These are phyloP conservation scores for Galago senegalensis DNA, from an alignment of 2,797 vertebrate genomes.

Conservation along the genomic window DNA sequence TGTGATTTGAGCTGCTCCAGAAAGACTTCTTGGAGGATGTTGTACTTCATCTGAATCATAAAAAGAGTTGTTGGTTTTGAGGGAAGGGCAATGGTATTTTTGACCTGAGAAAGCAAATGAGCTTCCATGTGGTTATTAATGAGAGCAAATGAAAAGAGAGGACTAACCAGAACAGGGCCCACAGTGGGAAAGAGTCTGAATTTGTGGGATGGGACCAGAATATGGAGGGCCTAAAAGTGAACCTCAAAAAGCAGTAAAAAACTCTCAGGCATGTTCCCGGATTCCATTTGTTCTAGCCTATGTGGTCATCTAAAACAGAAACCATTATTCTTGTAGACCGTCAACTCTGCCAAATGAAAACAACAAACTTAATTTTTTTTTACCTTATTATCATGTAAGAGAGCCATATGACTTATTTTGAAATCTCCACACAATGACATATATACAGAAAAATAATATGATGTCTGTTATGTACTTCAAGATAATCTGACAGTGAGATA, in stretches of 20 bases:
- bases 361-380: background rate
- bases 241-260: background rate
- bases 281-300: background rate
- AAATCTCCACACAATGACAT: background rate
- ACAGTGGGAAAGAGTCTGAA: background rate
- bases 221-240: background rate
- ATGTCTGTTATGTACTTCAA: background rate
- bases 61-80: background rate
- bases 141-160: background rate
- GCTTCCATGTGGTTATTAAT: background rate
- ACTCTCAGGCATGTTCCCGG: background rate
- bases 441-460: background rate
- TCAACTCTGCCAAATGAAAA: background rate
- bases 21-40: background rate
- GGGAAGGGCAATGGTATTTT: background rate
- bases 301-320: background rate
- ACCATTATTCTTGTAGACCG: background rate
- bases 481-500: background rate
- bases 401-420: conserved; percentile 36
- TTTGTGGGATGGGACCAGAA: background rate
- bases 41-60: background rate
- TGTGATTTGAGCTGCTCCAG: background rate
- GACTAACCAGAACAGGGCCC: background rate
- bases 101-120: background rate
- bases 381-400: background rate